These are phyloP conservation scores for Trigoniulus corallinus DNA, from an alignment of 1,140 invertebrate genomes.

Conservation along the genomic window DNA sequence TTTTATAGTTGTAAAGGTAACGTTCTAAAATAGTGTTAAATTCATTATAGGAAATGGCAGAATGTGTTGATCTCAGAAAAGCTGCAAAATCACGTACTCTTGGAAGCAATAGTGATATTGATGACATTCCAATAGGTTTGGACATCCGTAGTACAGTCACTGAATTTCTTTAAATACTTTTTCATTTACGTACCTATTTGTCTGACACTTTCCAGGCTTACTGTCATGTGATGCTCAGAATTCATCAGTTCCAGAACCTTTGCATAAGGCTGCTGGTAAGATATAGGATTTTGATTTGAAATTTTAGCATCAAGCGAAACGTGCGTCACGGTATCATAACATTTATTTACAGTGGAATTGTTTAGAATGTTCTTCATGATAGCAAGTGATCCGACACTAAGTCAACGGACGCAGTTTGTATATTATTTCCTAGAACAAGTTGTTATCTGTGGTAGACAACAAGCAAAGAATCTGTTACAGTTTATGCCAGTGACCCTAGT, in stretches of 20 bases:
- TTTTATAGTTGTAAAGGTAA: not conserved
- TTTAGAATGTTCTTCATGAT: constrained; percentile 55
- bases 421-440: constrained; percentile 62
- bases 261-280: constrained; percentile 24
- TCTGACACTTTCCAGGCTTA: no score
- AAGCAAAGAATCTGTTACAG: constrained; percentile 52
- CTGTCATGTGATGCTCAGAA: not conserved
- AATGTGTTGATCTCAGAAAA: not conserved
- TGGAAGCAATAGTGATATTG: constrained; percentile 14
- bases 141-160: not conserved
- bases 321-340: no score
- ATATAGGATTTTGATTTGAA: constrained; percentile 4
- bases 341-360: constrained; percentile 39
- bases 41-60: constrained; percentile 11
- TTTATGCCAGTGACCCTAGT: constrained; percentile 59
- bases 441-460: constrained; percentile 59
- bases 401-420: constrained; percentile 70
- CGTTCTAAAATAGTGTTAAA: not conserved
- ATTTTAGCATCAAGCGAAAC: constrained; percentile 14
- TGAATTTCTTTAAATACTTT: no score
- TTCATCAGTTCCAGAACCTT: constrained; percentile 15
- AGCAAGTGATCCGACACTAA: constrained; percentile 53
- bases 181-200: no score
- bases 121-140: not conserved
- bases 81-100: not conserved